Percentiles rank a stretch among this genome's conserved stretches.
phyloP scores from a whole-genome alignment of 2,113 vertebrate species.

The Balaenoptera acutorostrata region DNA sequence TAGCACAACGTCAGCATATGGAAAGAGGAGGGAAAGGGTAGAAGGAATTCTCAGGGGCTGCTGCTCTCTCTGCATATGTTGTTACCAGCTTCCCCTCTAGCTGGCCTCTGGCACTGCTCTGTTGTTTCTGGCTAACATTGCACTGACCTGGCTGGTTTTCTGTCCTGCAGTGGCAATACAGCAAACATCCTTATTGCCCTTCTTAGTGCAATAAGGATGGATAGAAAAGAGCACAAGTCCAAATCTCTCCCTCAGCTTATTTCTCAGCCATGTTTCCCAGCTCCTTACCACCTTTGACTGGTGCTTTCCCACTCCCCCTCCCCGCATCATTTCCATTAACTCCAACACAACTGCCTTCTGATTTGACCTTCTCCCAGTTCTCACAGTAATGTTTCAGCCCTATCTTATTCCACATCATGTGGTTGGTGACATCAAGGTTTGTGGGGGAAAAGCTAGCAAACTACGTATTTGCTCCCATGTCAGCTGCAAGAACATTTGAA shows the following conservation, averaged over 20 bases:
- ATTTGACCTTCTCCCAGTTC: neutral
- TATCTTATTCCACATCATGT: neutral
- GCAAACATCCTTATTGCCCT: neutral
- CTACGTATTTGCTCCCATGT: neutral
- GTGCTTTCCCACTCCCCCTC: neutral
- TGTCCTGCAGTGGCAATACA: neutral
- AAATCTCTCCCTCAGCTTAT: neutral
- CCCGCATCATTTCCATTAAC: fast-evolving
- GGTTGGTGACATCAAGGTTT: neutral
- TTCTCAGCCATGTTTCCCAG: neutral
- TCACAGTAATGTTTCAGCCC: fast-evolving
- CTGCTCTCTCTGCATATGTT: neutral
- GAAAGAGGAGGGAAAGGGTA: neutral
- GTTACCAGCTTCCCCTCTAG: neutral
- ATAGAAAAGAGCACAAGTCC: neutral
- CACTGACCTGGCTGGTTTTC: neutral
- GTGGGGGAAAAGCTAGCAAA: neutral
- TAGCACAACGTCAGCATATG: neutral
- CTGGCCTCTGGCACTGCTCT: neutral
- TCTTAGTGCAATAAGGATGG: neutral
- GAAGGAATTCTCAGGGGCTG: neutral
- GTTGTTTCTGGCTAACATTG: neutral
- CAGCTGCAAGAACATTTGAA: neutral
- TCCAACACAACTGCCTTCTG: neutral
- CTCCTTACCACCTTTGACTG: neutral